Percentiles rank a stretch among this genome's conserved stretches.
These are phyloP conservation scores for Arnoldichthys spilopterus DNA, from an alignment of 2,797 vertebrate genomes.

Conservation along the genomic window DNA sequence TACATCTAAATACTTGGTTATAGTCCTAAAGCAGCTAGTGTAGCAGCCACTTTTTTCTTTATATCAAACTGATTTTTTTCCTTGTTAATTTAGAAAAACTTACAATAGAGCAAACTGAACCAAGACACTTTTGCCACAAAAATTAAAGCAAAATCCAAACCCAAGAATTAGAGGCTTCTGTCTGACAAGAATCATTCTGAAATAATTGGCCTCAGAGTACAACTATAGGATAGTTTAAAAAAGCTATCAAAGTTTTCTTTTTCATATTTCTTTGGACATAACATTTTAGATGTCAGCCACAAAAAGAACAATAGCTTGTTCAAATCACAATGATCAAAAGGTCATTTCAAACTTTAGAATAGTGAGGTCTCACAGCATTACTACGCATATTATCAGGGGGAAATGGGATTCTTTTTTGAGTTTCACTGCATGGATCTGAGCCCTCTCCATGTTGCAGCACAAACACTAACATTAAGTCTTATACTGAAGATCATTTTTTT, in stretches of 20 bases:
- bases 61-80: too few relatives aligned
- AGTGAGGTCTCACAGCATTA: background rate
- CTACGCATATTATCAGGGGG: background rate
- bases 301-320: background rate
- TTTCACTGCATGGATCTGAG: background rate
- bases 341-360: slow-evolving; percentile 5
- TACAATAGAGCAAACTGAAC: background rate
- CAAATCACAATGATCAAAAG: background rate
- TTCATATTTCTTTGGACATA: background rate
- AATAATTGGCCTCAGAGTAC: slow-evolving; percentile 1
- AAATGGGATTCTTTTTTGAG: background rate
- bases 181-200: background rate
- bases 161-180: background rate
- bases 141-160: background rate
- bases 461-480: slow-evolving; percentile 30
- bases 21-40: background rate
- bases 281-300: background rate
- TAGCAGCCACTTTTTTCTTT: background rate
- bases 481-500: slow-evolving; percentile 22
- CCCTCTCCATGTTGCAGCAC: background rate
- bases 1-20: too few relatives aligned
- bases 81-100: background rate
- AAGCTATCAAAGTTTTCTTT: background rate
- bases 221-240: background rate
- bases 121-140: background rate